Percentiles rank a stretch among this genome's conserved stretches.
These are phyloP conservation scores for Nycteola revayana DNA, from an alignment of 2,888 invertebrate genomes.

Conservation along the genomic window DNA sequence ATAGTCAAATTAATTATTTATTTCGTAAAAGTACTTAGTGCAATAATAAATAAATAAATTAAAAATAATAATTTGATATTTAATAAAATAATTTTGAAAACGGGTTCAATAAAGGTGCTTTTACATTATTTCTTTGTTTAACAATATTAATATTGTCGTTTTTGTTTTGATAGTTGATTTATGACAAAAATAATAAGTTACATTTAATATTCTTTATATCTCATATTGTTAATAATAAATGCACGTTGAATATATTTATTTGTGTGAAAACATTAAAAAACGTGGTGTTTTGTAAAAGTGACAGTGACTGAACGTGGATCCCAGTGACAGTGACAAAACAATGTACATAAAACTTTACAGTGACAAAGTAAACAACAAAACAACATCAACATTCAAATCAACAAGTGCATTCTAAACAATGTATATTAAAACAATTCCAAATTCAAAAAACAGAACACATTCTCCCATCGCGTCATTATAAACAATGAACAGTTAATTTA, in stretches of 20 bases:
- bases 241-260: too few relatives aligned
- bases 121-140: constrained; percentile 14
- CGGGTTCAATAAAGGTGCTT: constrained; percentile 39
- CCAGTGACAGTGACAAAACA: constrained; percentile 8
- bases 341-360: constrained; percentile 16
- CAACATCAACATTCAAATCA: constrained; percentile 13
- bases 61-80: constrained; percentile 15
- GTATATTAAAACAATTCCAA: constrained; percentile 10
- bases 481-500: constrained; percentile 17
- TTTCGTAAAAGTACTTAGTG: constrained; percentile 52
- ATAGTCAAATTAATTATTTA: constrained; percentile 38
- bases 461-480: too few relatives aligned
- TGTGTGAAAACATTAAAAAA: not conserved
- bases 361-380: constrained; percentile 15
- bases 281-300: constrained; percentile 10
- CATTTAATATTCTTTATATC: too few relatives aligned
- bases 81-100: constrained; percentile 29
- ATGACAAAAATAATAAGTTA: too few relatives aligned
- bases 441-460: constrained; percentile 8
- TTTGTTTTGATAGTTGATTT: too few relatives aligned
- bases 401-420: constrained; percentile 20
- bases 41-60: constrained; percentile 57
- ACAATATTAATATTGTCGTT: too few relatives aligned
- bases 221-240: too few relatives aligned
- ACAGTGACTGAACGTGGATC: constrained; percentile 4